These are phyloP conservation scores for Trachops cirrhosus DNA, from an alignment of 2,797 vertebrate species.

Conservation along the genomic window DNA sequence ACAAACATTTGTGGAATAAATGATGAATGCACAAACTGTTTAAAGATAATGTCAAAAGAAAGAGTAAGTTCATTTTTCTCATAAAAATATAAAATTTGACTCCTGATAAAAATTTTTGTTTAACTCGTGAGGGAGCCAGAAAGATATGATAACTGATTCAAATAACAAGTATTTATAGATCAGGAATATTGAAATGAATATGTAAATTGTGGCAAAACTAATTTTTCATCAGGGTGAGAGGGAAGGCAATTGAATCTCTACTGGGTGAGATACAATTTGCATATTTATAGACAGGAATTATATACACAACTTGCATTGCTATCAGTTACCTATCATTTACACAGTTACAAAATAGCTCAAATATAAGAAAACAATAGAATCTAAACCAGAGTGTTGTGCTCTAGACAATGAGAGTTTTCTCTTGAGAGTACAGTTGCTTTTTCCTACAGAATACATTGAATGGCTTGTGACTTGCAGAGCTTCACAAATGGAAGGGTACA, in stretches of 20 bases:
- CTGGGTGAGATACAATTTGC: neutral
- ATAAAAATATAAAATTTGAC: neutral
- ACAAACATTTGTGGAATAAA: neutral
- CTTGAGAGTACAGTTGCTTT: neutral
- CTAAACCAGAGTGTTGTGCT: neutral
- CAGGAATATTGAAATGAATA: neutral
- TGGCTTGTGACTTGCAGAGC: neutral
- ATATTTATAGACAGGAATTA: neutral
- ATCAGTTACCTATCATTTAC: neutral
- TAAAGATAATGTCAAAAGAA: neutral
- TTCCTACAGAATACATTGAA: neutral
- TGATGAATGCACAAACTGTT: neutral
- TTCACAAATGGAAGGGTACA: neutral
- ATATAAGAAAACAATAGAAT: neutral
- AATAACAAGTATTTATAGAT: neutral
- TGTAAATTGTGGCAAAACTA: neutral
- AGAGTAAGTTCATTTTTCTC: neutral
- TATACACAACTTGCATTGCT: neutral
- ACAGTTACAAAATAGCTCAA: neutral
- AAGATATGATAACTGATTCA: neutral
- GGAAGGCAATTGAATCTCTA: neutral
- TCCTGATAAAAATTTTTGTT: neutral
- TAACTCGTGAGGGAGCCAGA: neutral
- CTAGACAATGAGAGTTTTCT: neutral
- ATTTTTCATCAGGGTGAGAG: neutral